Evolutionary conservation across 2,113 vertebrate species (phyloP).

Genomic region (Puntigrus tetrazona): DNA sequence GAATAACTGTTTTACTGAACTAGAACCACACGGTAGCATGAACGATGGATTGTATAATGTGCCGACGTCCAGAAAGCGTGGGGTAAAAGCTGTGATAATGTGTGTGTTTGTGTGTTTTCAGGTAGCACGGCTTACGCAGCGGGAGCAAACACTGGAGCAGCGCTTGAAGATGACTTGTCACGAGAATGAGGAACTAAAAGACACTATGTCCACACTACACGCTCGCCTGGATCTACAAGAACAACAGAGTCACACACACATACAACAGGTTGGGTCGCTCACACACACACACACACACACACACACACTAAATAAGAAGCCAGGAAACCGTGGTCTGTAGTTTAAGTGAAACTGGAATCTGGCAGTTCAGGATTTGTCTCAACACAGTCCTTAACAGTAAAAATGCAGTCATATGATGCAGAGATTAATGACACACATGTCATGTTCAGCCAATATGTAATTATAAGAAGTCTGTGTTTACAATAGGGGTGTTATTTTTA

Average conservation of each 20-base stretch:
- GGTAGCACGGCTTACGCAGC: constrained; percentile 27
- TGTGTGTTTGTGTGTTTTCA: constrained; percentile 7
- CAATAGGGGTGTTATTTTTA: background rate
- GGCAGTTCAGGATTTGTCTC: background rate
- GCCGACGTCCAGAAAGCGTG: background rate
- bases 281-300: too few relatives aligned
- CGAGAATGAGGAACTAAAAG: constrained; percentile 42
- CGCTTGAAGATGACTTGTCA: constrained; percentile 31
- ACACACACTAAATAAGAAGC: background rate
- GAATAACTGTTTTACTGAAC: background rate
- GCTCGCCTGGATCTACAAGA: constrained; percentile 40
- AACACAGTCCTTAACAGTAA: background rate
- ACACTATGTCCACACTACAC: constrained; percentile 36
- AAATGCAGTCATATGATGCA: background rate
- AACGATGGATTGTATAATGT: background rate
- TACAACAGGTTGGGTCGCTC: constrained; percentile 43
- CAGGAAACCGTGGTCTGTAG: background rate
- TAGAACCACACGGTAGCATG: background rate
- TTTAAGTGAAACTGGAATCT: background rate
- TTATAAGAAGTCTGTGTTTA: background rate
- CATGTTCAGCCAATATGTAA: background rate
- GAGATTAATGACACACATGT: background rate
- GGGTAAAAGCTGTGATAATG: background rate
- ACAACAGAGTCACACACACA: constrained; percentile 46
- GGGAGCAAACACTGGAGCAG: constrained; percentile 38